Percentiles rank a stretch among this genome's conserved stretches.
phyloP scores from a whole-genome alignment of 2,797 vertebrate species.

The Poeciliopsis gracilis region DNA sequence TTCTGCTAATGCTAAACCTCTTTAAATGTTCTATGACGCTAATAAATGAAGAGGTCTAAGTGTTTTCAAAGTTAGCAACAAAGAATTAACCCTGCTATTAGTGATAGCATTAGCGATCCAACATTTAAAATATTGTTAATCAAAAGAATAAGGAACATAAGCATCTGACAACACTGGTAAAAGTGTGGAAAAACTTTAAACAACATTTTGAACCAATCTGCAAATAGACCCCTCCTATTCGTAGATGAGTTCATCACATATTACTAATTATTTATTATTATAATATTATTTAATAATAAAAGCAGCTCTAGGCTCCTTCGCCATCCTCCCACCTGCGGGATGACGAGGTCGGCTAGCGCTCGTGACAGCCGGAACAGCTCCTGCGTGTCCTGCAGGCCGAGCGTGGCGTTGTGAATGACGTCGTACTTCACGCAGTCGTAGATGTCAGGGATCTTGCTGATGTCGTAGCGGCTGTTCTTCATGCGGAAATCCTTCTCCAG shows the following conservation, averaged over 20 bases:
- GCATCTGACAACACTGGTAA: background rate
- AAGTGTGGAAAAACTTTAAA: background rate
- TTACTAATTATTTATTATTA: background rate
- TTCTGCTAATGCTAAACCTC: too few species aligned
- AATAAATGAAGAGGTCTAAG: too few species aligned
- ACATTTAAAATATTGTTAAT: background rate
- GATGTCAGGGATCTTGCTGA: conserved; percentile 98
- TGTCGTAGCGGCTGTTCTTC: conserved; percentile 96
- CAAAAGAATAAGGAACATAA: background rate
- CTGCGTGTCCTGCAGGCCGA: conserved; percentile 91
- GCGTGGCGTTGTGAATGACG: conserved; percentile 90
- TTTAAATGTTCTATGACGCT: too few species aligned
- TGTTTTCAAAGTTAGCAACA: too few species aligned
- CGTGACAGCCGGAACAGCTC: conserved; percentile 93
- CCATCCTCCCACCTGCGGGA: conserved; percentile 88
- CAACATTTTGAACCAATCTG: background rate
- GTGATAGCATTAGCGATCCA: background rate
- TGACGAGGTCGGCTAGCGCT: conserved; percentile 93
- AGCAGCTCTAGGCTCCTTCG: background rate
- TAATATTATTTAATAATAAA: background rate
- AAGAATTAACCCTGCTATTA: too few species aligned
- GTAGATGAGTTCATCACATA: background rate
- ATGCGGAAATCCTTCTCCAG: conserved; percentile 95
- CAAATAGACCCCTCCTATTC: background rate
- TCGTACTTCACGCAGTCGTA: conserved; percentile 99